phyloP scores from a whole-genome alignment of 2,797 vertebrate species.

The Eremophila alpestris region DNA sequence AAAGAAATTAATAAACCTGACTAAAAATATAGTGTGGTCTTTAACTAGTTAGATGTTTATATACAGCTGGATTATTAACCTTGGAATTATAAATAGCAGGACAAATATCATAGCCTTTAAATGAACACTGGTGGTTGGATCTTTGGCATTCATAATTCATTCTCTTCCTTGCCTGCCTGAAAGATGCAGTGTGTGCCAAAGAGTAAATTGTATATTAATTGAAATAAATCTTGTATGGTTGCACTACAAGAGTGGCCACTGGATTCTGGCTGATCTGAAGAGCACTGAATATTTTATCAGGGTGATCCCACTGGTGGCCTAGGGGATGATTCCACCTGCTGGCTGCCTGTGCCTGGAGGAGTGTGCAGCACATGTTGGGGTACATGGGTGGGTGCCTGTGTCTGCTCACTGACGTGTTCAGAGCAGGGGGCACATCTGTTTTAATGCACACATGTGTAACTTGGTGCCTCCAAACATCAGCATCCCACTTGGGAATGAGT shows the following conservation, averaged over 20 bases:
- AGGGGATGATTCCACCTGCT: neutral
- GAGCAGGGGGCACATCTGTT: neutral
- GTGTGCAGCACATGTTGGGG: rapidly evolving
- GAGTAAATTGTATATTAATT: neutral
- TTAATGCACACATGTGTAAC: rapidly evolving
- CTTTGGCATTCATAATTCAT: neutral
- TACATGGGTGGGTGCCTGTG: neutral
- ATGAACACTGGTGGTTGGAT: neutral
- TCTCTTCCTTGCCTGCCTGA: neutral
- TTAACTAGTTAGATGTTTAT: neutral
- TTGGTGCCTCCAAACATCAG: neutral
- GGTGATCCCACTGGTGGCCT: neutral
- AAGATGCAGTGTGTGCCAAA: neutral
- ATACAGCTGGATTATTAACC: neutral
- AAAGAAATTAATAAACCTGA: neutral
- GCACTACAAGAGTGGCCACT: neutral
- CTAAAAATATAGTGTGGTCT: neutral
- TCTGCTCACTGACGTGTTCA: rapidly evolving
- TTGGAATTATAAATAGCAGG: neutral
- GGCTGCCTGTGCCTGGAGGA: neutral
- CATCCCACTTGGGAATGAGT: neutral
- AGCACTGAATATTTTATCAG: neutral
- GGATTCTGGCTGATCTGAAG: neutral
- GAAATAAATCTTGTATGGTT: neutral
- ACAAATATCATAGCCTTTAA: neutral